Evolutionary conservation across 2,888 invertebrate genomes (phyloP), one percentile per base, ranked within the genome.

Genomic region (Harpagoxenus sublaevis): DNA sequence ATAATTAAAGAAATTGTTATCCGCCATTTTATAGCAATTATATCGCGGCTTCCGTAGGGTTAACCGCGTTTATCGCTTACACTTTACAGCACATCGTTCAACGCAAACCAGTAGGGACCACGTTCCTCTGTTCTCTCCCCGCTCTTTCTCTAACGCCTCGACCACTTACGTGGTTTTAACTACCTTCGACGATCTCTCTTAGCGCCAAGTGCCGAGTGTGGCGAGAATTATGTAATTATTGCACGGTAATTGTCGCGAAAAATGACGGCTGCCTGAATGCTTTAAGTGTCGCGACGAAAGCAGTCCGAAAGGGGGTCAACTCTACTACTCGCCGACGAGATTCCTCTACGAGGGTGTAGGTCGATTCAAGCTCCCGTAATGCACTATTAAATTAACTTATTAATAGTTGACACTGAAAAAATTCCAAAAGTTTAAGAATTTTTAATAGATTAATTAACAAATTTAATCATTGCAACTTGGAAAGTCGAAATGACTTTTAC

Each of bases 171-270:
- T 28, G 73, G 60, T 79, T 71, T 79, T 45, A 62, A 71, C 71
- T 71, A 39, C 71, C 31, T 75, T 83, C 60, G 78, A 68, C 78
- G 83, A 60, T 68, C 75, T 42, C 48, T 75, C 77, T 84, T 39
- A 18, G 79, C 35, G 53, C 75, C 75, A 77, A 86, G 89, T 89
- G 85, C 83, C 89, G 91, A 92, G 91, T 92, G 90, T 91, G 85
- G 90, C 91, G 90, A 91, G 93, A 94, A 94, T 94, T 93, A 94
- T 91, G 94, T 94, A 94, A 95, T 95, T 94, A 94, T 94, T 93
- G 92, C 93, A 91, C 89, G 92, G 93, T 93, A 93, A 94, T 94
- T 93, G 93, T 92, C 91, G 92, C 90, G 90, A 87, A 89, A 90
- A 89, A 89, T 89, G 89, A 66, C 84, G 87, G 82, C 60, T 84